Base-by-base conservation (phyloP, 1,140 invertebrate genomes). In the Maconellicoccus hirsutus region DNA sequence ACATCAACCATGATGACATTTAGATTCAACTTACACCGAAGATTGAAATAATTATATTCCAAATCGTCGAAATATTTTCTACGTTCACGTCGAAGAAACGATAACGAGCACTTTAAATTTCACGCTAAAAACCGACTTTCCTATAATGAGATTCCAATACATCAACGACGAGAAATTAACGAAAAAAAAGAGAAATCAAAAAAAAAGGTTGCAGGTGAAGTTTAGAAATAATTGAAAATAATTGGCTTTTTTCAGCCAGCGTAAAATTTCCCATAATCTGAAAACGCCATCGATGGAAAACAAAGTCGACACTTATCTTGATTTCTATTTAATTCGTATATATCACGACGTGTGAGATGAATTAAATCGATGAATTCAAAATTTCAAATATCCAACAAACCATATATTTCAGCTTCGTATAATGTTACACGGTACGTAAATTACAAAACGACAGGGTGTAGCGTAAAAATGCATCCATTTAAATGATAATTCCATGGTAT, bases 181-280 rank as follows among this genome's bases (percentile, higher is more conserved):
- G 10, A 19, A 52, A 8, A 16, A 52, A 52, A 52, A 52, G n/a
- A 52, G 16, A 14, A 52, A 52, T 16, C 16, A 52, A 16, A 14
- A 14, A 38, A 38, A 14, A 6, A 38, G 33, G 2, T 52, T 52
- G 10, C 6, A 52, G 42, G 2, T 2, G 16, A 52, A 14, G 42
- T 52, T 52, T 52, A 3, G 42, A 52, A 52, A 52, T 52, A 52
- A 52, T 52, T 52, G 42, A 52, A 52, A 52, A 52, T 52, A 52
- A 52, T 52, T 52, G 42, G 42, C 16, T 14, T 52, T 33, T 52
- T 16, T 52, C 42, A 52, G 16, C 42, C n/a, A 52, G 42, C 6
- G 29, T 52, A 16, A 19, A 19, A 19, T 14, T 52, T 52, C 42
- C 16, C 3, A 6, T 33, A 33, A 33, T 33, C 29, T 52, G 42